phyloP scores from a whole-genome alignment of 2,113 vertebrate species.

The Oreochromis spilurus region DNA sequence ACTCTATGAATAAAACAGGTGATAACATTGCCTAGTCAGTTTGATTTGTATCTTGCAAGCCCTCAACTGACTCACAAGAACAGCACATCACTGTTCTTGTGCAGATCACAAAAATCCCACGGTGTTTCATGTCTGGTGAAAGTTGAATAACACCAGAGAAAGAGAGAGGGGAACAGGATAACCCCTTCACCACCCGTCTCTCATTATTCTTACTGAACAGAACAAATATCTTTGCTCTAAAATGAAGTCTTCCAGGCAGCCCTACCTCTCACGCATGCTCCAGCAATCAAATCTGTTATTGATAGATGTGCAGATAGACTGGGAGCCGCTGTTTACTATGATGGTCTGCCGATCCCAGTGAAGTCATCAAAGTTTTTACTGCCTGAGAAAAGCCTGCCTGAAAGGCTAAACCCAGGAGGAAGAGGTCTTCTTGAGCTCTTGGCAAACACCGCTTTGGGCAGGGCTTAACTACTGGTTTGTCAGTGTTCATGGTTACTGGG shows the following conservation, averaged over 20 bases:
- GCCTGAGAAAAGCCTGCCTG: not conserved
- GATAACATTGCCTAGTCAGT: not conserved
- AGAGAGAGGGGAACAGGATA: not conserved
- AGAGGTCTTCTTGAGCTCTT: not conserved
- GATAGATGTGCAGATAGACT: not conserved
- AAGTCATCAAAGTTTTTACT: not conserved
- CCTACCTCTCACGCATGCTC: not conserved
- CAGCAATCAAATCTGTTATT: not conserved
- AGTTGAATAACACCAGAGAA: not conserved
- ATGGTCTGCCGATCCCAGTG: not conserved
- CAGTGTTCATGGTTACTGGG: slow-evolving; percentile 26
- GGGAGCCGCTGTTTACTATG: not conserved
- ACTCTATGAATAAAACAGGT: not conserved
- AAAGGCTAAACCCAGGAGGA: not conserved
- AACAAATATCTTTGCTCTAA: not conserved
- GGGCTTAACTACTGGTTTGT: not conserved
- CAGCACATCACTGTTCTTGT: not conserved
- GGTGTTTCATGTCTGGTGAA: slow-evolving; percentile 17
- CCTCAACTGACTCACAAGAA: slow-evolving; percentile 9
- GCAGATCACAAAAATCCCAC: slow-evolving; percentile 1
- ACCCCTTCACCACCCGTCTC: not conserved
- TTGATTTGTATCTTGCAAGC: not conserved
- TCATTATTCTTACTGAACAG: not conserved
- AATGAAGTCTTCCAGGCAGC: not conserved
- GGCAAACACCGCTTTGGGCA: not conserved